Evolutionary conservation across 2,888 invertebrate species (phyloP), one percentile per base, ranked within the genome.

Genomic region (Oligia latruncula): DNA sequence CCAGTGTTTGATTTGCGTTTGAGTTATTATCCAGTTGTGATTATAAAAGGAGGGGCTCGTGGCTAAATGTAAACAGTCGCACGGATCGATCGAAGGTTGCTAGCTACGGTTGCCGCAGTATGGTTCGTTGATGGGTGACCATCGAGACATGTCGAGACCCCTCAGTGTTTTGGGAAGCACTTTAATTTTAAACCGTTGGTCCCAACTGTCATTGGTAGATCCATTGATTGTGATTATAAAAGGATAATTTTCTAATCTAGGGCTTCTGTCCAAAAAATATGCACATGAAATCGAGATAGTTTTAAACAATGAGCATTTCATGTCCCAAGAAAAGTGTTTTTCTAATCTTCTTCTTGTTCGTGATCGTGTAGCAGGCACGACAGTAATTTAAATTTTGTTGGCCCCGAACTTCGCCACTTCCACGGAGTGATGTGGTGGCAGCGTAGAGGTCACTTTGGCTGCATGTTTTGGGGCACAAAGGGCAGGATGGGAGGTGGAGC

Each of bases 1-100:
- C 35, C 77, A n/a, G n/a, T 66, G 58, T 77, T 77, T 74, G 49
- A 81, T 74, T 82, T 78, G 17, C 67, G 40, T 74, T 76, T 29
- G 8, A 65, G 40, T 52, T 29, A 55, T 68, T 35, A 55, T 58
- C 15, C 5, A 6, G 23, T 52, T 74, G 4, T 58, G 17, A 20
- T 58, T 67, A 49, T 49, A 40, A 49, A 67, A 13, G 11, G 40
- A 29, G 29, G 8, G 4, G 11, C 1, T 20, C 0, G 2, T 46
- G n/a, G n/a, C 4, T 43, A 67, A 15, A n/a, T n/a, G 46, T 17
- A 29, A 46, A 49, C 4, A 46, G 46, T 20, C 11, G 17, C 11
- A 20, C 5, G 13, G 52, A 6, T 70, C 6, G 49, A 29, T 20
- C 17, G 20, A 35, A 35, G 9, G 20, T 64, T 35, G 35, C 35